These are phyloP conservation scores for Boloria selene DNA, from an alignment of 2,888 invertebrate genomes.

Conservation along the genomic window DNA sequence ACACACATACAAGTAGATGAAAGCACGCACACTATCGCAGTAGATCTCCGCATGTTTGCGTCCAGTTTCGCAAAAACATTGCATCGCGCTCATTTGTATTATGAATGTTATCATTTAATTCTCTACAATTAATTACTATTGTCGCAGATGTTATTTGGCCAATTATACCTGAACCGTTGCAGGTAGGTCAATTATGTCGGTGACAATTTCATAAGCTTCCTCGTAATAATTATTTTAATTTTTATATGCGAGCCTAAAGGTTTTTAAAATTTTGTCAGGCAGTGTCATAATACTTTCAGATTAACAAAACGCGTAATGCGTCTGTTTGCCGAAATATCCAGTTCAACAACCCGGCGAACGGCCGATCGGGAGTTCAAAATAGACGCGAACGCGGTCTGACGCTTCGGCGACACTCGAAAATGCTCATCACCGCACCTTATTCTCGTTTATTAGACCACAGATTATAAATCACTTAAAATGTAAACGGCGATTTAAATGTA, in stretches of 20 bases:
- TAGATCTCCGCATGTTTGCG: constrained; percentile 71
- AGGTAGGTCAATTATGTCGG: constrained; percentile 30
- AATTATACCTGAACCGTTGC: constrained; percentile 8
- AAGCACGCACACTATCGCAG: constrained; percentile 61
- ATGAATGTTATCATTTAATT: constrained; percentile 63
- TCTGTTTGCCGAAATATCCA: constrained; percentile 80
- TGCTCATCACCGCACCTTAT: constrained; percentile 49
- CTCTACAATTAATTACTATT: constrained; percentile 61
- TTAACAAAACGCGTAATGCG: constrained; percentile 74
- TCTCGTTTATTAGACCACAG: constrained; percentile 39
- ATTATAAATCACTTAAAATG: constrained; percentile 23
- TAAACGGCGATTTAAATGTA: too few relatives aligned
- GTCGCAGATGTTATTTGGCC: constrained; percentile 49
- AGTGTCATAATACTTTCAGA: constrained; percentile 64
- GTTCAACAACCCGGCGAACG: constrained; percentile 80
- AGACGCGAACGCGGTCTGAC: constrained; percentile 69
- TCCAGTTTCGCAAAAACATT: constrained; percentile 73
- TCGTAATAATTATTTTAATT: constrained; percentile 28
- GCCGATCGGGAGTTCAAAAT: constrained; percentile 77
- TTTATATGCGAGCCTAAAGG: constrained; percentile 31
- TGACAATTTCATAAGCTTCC: constrained; percentile 28
- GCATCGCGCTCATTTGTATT: constrained; percentile 63
- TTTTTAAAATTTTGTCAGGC: constrained; percentile 55
- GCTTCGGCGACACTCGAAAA: constrained; percentile 60
- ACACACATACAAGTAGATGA: constrained; percentile 60